Evolutionary conservation across 2,113 vertebrate species (phyloP).

Genomic region (Gadus macrocephalus): DNA sequence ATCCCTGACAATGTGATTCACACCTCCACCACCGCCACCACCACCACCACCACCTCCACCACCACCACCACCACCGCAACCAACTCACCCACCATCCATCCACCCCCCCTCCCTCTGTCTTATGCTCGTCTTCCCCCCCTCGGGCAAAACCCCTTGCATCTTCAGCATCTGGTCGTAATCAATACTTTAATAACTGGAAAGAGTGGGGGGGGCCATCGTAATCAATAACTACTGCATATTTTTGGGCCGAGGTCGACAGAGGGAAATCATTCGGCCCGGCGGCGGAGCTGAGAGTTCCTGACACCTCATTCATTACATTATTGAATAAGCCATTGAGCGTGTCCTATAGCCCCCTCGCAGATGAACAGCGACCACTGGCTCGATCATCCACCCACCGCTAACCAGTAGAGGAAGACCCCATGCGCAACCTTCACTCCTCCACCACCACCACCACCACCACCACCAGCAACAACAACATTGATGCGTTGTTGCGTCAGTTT

Average conservation of each 20-base stretch:
- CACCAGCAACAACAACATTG: neutral
- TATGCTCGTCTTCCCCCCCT: slow-evolving; percentile 22
- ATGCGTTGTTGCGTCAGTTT: slow-evolving; percentile 23
- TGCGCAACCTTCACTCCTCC: slow-evolving; percentile 3
- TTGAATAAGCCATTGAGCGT: slow-evolving; percentile 64
- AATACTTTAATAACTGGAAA: slow-evolving; percentile 70
- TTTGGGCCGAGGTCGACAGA: slow-evolving; percentile 52
- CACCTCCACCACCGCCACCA: too few species aligned
- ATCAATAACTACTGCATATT: slow-evolving; percentile 65
- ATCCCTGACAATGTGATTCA: too few species aligned
- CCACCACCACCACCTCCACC: neutral
- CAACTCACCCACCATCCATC: neutral
- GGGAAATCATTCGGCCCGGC: slow-evolving; percentile 63
- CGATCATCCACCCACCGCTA: slow-evolving; percentile 20
- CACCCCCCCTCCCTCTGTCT: neutral
- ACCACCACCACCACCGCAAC: slow-evolving; percentile 1
- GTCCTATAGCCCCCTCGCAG: slow-evolving; percentile 38
- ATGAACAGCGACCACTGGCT: slow-evolving; percentile 28
- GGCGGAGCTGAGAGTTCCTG: slow-evolving; percentile 60
- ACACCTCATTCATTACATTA: slow-evolving; percentile 67
- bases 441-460: too few species aligned
- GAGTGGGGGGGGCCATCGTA: slow-evolving; percentile 57
- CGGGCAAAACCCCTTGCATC: slow-evolving; percentile 25
- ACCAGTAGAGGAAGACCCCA: slow-evolving; percentile 25
- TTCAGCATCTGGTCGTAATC: slow-evolving; percentile 53